A percentile compares a stretch with the other conserved stretches of the same genome.
Conservation (phyloP, 2,888 invertebrate species). For the Pandemis heparana region DNA sequence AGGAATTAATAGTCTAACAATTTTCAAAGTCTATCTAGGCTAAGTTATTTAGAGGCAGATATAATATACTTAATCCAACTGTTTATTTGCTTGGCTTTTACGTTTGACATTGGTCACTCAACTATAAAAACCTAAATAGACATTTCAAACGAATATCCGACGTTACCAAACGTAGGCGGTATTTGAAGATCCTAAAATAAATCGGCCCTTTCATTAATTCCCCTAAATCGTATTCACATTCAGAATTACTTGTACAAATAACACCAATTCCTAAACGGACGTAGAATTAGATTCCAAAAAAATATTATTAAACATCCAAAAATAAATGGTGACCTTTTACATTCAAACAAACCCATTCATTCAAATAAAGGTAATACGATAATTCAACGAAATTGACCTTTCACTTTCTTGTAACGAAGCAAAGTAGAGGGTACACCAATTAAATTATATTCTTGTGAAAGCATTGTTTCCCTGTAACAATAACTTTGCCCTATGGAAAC, state of each 20-base stretch:
- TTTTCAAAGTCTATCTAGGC: no score
- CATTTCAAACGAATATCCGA: neutral
- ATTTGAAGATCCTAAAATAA: neutral
- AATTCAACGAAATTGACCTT: slow-evolving; percentile 1
- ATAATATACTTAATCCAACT: no score
- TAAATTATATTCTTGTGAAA: slow-evolving; percentile 13
- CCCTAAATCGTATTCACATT: neutral
- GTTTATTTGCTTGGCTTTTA: neutral
- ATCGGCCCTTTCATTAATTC: neutral
- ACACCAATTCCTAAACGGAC: neutral
- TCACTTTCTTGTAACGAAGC: neutral
- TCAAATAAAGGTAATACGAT: neutral
- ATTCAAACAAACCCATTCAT: slow-evolving; percentile 3
- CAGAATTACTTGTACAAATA: neutral
- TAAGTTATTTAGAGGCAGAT: no score
- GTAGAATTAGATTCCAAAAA: no score
- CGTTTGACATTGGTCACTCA: no score
- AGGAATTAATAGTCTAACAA: no score
- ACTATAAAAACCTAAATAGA: neutral
- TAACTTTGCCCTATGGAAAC: slow-evolving; percentile 3
- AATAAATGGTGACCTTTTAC: neutral
- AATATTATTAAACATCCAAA: neutral
- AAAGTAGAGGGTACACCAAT: slow-evolving; percentile 6
- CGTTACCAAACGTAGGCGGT: neutral
- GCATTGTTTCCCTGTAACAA: slow-evolving; percentile 9